Base-by-base conservation (phyloP, 2,113 vertebrate genomes). In the Tilapia sparmanii region DNA sequence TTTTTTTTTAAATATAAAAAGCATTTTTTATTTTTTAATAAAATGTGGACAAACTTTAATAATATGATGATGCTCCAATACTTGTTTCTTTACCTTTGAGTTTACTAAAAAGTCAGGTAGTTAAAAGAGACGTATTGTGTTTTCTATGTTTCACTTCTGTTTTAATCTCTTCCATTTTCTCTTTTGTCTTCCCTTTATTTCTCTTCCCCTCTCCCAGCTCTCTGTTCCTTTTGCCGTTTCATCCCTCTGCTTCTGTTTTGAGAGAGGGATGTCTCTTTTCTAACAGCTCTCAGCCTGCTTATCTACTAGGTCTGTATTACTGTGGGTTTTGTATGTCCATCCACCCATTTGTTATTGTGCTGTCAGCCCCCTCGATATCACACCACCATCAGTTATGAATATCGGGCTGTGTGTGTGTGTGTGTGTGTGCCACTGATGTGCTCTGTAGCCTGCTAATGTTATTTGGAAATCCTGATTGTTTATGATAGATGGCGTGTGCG, bases 291-390 rank as follows among this genome's bases (percentile, higher is more conserved):
- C 86, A 82, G 82, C 88, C 93, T 89, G 53, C 91, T 91, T 95
- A 96, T 91, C 95, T 91, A 93, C 90, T 97, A 90, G 97, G 97
- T 98, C 95, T 97, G 97, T 98, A 97, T 97, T 61, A 71, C 84
- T 47, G 82, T 82, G 78, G 71, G 90, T 61, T 38, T 80, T 82
- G 47, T 92, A 76, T 92, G 94, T 86, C 88, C 89, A 90, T 22
- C 68, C 86, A 79, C 85, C 61, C 87, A 89, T 92, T 92, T 90
- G 86, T 92, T 91, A 86, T 86, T 85, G 82, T 91, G 86, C 76
- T 6, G 63, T 94, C 89, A 91, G 68, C 86, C 82, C 82, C 52
- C 55, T 61, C 57, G 82, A 90, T 94, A 93, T 92, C 86, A 42
- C 8, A 10, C 84, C 88, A 61, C 89, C 76, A 86, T 93, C 89